Evolutionary conservation across 1,140 invertebrate genomes (phyloP), one percentile per base, ranked within the genome.

Genomic region (Mercenaria mercenaria): DNA sequence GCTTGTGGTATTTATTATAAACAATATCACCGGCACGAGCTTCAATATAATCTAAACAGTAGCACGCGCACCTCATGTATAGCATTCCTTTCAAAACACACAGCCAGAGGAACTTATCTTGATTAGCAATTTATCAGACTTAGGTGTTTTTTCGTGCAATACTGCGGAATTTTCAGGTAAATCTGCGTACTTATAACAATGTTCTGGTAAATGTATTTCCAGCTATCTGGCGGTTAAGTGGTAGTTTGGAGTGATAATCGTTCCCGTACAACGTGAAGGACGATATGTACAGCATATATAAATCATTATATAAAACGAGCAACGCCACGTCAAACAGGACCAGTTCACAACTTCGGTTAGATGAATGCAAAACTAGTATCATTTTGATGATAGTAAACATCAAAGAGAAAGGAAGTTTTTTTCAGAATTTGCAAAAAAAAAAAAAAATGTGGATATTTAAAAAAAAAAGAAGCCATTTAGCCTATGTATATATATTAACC

Each of bases 1-100:
- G 29, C 26, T 50, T 50, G 41, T 79, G 76, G 76, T 79, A 79
- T 79, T 79, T 41, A 79, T 79, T 79, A 79, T 79, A 79, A 52
- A 79, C 47, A 52, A 52, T 52, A 79, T 52, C 43, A 52, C 37
- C 32, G 39, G 47, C 29, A 41, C 13, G 47, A 52, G 15, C 76
- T 50, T 59, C 3, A 50, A n/a, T 37, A 37, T 79, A 79, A 79
- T 79, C 76, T 79, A 79, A 79, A 79, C 76, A 79, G 47, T 50
- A 52, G 76, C 43, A 50, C 72, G 76, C 43, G 13, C 29, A 13
- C n/a, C 8, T 37, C 50, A 56, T 56, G 76, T 50, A 79, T 15
- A 72, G n/a, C 67, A 72, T 72, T 72, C 67, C 67, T 18, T 29
- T 39, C 67, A 37, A 37, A 39, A 39, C 26, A 18, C 34, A 29